Evolutionary conservation across 2,888 invertebrate species (phyloP), one percentile per base, ranked within the genome.

Genomic region (Lasius platythorax): DNA sequence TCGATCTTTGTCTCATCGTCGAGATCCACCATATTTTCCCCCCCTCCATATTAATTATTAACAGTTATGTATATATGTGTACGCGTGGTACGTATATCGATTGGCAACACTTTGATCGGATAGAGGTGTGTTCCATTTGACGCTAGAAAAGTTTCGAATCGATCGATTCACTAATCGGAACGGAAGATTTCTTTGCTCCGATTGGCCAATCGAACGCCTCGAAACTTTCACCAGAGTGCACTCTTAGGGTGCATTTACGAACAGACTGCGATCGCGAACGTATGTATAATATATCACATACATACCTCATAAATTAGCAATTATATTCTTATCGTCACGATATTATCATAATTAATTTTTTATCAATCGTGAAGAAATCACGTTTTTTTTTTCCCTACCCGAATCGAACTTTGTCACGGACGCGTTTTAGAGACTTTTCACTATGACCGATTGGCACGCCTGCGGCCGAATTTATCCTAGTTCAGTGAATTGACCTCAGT

Each of bases 401-500:
- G 30, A 53, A 70, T 72, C 37, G 40, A 43, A 3, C 30, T 23
- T 23, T 8, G 46, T 11, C 40, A n/a, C 18, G 33, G n/a, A 28
- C 12, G 2, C 1, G 0, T 11, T 15, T 50, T 85, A 83, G 89
- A 82, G 76, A 87, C 33, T 78, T 82, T 87, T 91, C 18, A 23
- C 63, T 61, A 72, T 76, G 53, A 23, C 61, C 40, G 43, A 82
- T 89, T 89, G 91, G 91, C 61, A 79, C 61, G 82, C 90, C 86
- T 89, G 90, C 74, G 23, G 12, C 74, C 82, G 82, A 87, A 85
- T 88, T 87, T 84, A 84, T 78, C 75, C 68, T 85, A 88, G 84
- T 91, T 90, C 87, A 85, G 83, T 50, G 84, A 89, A 86, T 87
- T 85, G 87, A 89, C 88, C 88, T 86, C 85, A 88, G 91, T 88